Base-by-base conservation (phyloP, 1,140 invertebrate genomes). In the Bombus pascuorum region DNA sequence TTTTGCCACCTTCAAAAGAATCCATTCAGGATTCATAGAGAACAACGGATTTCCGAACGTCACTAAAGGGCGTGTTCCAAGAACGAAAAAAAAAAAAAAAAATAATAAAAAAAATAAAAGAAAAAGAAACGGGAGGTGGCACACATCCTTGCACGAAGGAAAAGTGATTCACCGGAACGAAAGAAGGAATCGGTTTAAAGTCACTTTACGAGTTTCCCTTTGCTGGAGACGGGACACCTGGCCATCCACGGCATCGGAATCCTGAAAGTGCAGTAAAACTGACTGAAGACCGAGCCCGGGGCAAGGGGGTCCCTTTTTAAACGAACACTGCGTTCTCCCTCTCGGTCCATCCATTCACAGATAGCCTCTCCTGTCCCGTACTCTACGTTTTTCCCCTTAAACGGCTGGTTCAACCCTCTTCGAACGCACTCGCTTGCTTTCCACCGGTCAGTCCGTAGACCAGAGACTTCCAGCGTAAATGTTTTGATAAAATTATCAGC, bases 211-310 rank as follows among this genome's bases (percentile, higher is more conserved):
- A 92, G 92, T 93, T 93, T 93, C 91, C 89, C 90, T 92, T 92
- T 89, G 62, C 86, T 85, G 87, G 89, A 89, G 89, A 88, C 86
- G 89, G 83, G 85, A 91, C 93, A 94, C 93, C 93, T 94, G 93
- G 93, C 83, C 91, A 89, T 94, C 88, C 86, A 68, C 47, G 79
- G 73, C 86, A 77, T 89, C 66, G 90, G 91, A 92, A 92, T 92
- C 86, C 90, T 91, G 85, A 93, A 93, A 92, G 91, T 93, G 93
- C 89, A 92, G 91, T 87, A 92, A 93, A 91, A 92, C 89, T 93
- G 92, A 91, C 92, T 89, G 85, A 91, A 91, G 86, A 89, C 86
- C 87, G 85, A 88, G 75, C 81, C 85, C 86, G 47, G 87, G 79
- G 81, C 87, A 87, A 81, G 86, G 79, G 84, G 85, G 87, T 86